Evolutionary conservation across 2,888 invertebrate genomes (phyloP).

Genomic region (Pelosia muscerda): DNA sequence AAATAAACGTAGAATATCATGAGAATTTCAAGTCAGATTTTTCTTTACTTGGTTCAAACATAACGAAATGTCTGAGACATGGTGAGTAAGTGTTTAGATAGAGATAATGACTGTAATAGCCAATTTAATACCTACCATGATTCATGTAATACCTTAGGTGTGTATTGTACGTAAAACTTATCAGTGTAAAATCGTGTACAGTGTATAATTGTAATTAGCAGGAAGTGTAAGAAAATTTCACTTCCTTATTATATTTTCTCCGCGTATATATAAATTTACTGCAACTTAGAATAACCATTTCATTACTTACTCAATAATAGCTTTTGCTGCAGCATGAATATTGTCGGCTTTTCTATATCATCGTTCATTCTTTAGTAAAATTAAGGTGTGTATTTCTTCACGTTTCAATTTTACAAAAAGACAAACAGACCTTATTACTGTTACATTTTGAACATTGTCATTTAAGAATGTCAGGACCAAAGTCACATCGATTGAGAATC

Average conservation of each 20-base stretch:
- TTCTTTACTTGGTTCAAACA: slow-evolving; percentile 10
- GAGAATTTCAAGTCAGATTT: slow-evolving; percentile 14
- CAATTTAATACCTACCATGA: slow-evolving; percentile 25
- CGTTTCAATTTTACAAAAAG: background rate
- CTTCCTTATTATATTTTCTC: slow-evolving; percentile 44
- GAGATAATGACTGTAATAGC: slow-evolving; percentile 26
- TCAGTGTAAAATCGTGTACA: background rate
- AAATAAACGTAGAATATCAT: slow-evolving; percentile 13
- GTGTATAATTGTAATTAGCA: slow-evolving; percentile 30
- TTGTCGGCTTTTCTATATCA: background rate
- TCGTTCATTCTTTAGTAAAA: background rate
- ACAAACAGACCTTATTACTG: background rate
- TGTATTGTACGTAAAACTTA: background rate
- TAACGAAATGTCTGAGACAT: slow-evolving; percentile 16
- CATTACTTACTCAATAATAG: background rate
- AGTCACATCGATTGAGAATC: slow-evolving; percentile 33
- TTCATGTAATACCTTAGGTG: slow-evolving; percentile 15
- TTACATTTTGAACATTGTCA: background rate
- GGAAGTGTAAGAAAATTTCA: slow-evolving; percentile 36
- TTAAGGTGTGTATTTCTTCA: background rate
- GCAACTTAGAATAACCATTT: slow-evolving; percentile 18
- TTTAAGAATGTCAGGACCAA: background rate
- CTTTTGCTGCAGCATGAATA: background rate
- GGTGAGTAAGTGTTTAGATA: slow-evolving; percentile 22
- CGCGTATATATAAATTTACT: slow-evolving; percentile 26